Evolutionary conservation across 2,888 invertebrate species (phyloP), one percentile per base, ranked within the genome.

Genomic region (Acleris laterana): DNA sequence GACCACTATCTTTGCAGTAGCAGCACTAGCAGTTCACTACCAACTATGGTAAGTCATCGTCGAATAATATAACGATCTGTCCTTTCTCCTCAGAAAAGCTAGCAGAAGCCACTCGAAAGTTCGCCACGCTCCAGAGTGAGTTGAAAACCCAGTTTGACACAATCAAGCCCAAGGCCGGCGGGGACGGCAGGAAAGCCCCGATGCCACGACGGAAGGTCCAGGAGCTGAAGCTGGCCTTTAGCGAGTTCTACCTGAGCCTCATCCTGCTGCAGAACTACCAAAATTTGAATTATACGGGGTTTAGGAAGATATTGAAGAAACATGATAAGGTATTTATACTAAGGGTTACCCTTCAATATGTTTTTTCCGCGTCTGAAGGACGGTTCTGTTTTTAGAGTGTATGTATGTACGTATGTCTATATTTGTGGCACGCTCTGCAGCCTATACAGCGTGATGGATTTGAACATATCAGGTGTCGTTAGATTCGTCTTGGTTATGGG

Each of bases 301-400:
- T 99, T 93, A 95, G 99, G 70, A 99, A 99, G 91, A 99, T 99
- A 82, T 94, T 99, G 70, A 99, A 99, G 89, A 99, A 99, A 89
- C 99, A 99, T 85, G 99, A 99, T 90, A 99, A 99, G 95, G 98
- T 98, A 87, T 63, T 25, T 55, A 56, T 66, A 55, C 1, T n/a
- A n/a, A n/a, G n/a, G n/a, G n/a, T n/a, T n/a, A n/a, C 32, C 32
- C 32, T 3, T 32, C 32, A 32, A 9, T 32, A 9, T 32, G 9
- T 5, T 25, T 4, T 25, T 25, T 25, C 3, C 3, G 20, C 20
- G 20, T 20, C 20, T 3, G 20, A 20, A 20, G 3, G 20, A 3
- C 1, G 20, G 20, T 20, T 20, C 2, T 20, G 20, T 20, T 20
- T 20, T 20, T 20, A 1, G 20, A 20, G 20, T 20, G 20, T 20